These are phyloP conservation scores for Drosophila pallidifrons DNA, from an alignment of 1,140 invertebrate genomes.

Conservation along the genomic window DNA sequence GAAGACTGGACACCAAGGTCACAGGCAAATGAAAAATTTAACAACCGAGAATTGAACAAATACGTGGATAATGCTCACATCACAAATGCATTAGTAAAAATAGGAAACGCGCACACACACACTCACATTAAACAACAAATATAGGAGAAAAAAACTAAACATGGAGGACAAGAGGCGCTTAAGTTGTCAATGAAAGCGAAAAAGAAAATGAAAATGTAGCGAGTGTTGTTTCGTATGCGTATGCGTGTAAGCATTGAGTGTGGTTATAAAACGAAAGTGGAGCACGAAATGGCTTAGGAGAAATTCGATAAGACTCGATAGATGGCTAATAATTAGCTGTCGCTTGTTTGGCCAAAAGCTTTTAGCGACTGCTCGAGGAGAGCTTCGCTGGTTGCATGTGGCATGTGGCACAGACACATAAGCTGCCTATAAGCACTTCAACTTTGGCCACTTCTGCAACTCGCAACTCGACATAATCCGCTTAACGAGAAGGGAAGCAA, in stretches of 20 bases:
- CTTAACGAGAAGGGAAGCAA: conserved; percentile 31
- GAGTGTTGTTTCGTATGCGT: background rate
- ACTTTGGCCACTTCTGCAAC: conserved; percentile 44
- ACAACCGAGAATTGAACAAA: no score
- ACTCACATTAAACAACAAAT: background rate
- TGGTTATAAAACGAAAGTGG: conserved; percentile 17
- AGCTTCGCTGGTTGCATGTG: conserved; percentile 2
- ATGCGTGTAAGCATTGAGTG: background rate
- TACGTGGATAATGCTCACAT: background rate
- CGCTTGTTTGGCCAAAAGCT: background rate
- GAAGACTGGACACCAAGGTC: no score
- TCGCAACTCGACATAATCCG: conserved; percentile 42
- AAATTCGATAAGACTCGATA: conserved; percentile 14
- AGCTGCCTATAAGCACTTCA: conserved; percentile 38
- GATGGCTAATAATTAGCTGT: conserved; percentile 18
- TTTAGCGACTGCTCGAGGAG: background rate
- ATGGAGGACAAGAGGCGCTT: background rate
- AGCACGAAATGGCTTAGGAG: conserved; percentile 7
- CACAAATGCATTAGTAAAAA: background rate
- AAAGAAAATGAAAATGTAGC: conserved; percentile 1
- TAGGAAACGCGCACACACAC: background rate
- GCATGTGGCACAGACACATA: conserved; percentile 3
- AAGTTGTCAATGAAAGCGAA: conserved; percentile 10
- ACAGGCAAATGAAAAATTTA: background rate
- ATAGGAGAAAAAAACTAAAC: background rate